Conservation (phyloP, 2,113 vertebrate genomes). For the Monarcha castaneiventris region DNA sequence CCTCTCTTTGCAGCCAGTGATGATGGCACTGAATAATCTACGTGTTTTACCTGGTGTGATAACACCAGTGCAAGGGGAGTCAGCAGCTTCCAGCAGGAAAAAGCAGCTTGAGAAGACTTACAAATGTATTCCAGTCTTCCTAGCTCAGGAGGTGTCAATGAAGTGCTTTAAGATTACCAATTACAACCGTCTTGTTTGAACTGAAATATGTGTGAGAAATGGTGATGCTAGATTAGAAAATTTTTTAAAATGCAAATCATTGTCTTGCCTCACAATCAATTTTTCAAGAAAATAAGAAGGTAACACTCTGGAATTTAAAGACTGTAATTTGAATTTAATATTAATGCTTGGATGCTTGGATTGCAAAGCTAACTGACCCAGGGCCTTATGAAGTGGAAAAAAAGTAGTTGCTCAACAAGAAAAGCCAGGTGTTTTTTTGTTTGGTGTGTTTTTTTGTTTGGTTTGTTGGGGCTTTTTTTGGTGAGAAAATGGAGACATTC, state of each 20-base stretch:
- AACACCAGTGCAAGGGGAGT: background rate
- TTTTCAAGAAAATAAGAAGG: constrained; percentile 65
- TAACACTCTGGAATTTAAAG: constrained; percentile 61
- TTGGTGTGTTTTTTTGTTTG: background rate
- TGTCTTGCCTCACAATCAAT: constrained; percentile 41
- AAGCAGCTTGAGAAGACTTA: background rate
- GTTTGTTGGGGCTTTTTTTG: background rate
- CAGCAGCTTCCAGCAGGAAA: background rate
- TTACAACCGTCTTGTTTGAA: background rate
- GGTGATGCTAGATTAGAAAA: constrained; percentile 24
- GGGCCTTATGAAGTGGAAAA: constrained; percentile 35
- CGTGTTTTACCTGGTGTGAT: background rate
- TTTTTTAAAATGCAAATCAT: constrained; percentile 69
- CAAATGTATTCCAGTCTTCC: background rate
- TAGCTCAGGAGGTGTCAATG: background rate
- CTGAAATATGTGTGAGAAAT: background rate
- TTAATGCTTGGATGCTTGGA: constrained; percentile 47
- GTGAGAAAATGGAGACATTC: constrained; percentile 60
- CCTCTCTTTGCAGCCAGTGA: background rate
- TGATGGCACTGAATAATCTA: background rate
- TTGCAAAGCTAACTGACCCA: constrained; percentile 61
- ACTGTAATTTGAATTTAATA: constrained; percentile 69
- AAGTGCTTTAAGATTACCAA: background rate
- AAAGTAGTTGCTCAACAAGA: constrained; percentile 61
- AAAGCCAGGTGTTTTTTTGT: background rate